Evolutionary conservation across 2,888 invertebrate genomes (phyloP), one percentile per base, ranked within the genome.

Genomic region (Orthosia cruda): DNA sequence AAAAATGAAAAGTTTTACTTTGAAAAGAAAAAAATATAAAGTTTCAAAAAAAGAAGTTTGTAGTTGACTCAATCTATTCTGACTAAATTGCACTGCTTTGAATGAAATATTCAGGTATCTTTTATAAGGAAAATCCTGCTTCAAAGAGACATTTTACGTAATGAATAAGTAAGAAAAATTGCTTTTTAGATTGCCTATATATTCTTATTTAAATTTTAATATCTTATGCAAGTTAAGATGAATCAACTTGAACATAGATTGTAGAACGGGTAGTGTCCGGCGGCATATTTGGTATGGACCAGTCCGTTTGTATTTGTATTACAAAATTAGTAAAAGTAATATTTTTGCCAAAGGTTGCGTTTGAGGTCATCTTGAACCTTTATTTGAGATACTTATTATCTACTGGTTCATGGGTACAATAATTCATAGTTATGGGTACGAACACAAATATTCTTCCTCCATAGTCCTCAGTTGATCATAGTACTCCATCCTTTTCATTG

Each of bases 191-290:
- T 32, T 54, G 71, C 20, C 16, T n/a, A 40, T 18, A 69, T 13
- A 32, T 52, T 57, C 18, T 40, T 52, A 32, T 67, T 67, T 47
- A 18, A 50, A 71, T 55, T 69, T 4, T 57, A 23, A 50, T 40
- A 58, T 23, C 23, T 50, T 72, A 68, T 83, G 67, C 59, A 78
- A 72, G 54, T 63, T 45, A 47, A 55, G 49, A 40, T 80, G 58
- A 71, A 71, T 63, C 32, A 63, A 72, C 58, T 82, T 52, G 40
- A 18, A 16, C 23, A 2, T 66, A 32, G 63, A 40, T 18, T 55
- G 15, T 55, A 7, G 16, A 57, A 62, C 26, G 15, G 3, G 18
- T 71, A 12, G 57, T 71, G 55, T 70, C 50, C 45, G 50, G n/a
- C 45, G 50, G n/a, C 67, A 32, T 32, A n/a, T 23, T 47, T 50